Percentiles rank a stretch among this genome's conserved stretches.
phyloP scores from a whole-genome alignment of 2,113 vertebrate species.

The Syngnathus scovelli region DNA sequence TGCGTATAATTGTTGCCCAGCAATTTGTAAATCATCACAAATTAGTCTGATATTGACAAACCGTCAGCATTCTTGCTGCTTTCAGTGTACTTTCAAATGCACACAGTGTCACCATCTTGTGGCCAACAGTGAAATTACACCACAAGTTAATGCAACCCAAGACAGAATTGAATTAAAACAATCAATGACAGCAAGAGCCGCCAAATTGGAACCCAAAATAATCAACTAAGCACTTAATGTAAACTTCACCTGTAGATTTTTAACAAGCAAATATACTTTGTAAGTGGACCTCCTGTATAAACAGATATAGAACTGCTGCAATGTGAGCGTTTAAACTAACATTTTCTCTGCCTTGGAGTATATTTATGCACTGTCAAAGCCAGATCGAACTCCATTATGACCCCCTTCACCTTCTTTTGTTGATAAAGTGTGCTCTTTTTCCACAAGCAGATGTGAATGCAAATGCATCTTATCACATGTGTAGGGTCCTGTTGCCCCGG shows the following conservation, averaged over 20 bases:
- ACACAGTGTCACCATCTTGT: too few relatives aligned
- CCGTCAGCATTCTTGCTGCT: too few relatives aligned
- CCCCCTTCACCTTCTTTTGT: background rate
- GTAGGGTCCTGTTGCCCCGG: slow-evolving; percentile 13
- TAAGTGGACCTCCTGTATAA: background rate
- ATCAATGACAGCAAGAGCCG: too few relatives aligned
- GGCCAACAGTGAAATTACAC: too few relatives aligned
- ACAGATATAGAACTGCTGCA: background rate
- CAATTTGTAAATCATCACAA: too few relatives aligned
- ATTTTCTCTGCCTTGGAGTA: background rate
- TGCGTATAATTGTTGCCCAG: too few relatives aligned
- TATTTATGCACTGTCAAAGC: background rate
- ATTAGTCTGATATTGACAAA: too few relatives aligned
- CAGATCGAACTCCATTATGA: background rate
- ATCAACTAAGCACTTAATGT: too few relatives aligned
- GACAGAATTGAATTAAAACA: too few relatives aligned
- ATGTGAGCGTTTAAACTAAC: background rate
- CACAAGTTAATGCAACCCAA: too few relatives aligned
- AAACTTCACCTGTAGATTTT: background rate
- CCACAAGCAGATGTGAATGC: slow-evolving; percentile 19
- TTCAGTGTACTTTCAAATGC: too few relatives aligned
- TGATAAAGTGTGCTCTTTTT: slow-evolving; percentile 10
- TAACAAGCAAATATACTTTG: background rate
- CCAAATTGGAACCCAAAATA: too few relatives aligned
- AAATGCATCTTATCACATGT: slow-evolving; percentile 29